A percentile compares a stretch with the other conserved stretches of the same genome.
Conservation (phyloP, 2,113 vertebrate genomes). For the Notiomystis cincta region DNA sequence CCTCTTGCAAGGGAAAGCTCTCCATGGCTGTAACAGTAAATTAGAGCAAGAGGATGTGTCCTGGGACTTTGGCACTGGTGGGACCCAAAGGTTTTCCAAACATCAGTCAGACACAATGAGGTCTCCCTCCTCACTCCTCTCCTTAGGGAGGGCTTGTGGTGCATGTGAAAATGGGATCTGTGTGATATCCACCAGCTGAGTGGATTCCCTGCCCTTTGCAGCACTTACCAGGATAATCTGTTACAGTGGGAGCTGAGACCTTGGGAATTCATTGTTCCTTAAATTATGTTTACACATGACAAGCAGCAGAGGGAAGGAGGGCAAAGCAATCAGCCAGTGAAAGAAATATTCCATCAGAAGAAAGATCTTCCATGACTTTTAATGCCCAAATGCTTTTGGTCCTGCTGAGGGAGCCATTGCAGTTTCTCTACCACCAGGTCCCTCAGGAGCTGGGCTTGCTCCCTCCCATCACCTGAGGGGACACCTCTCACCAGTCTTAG, state of each 20-base stretch:
- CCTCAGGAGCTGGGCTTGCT: not conserved
- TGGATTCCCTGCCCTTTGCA: not conserved
- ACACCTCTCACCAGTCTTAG: accelerated
- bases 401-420: not conserved
- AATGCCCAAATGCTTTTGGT: not conserved
- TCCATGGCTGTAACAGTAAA: not conserved
- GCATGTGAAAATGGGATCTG: not conserved
- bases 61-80: not conserved
- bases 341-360: not conserved
- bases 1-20: not conserved
- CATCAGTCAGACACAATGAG: not conserved
- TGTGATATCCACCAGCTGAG: not conserved
- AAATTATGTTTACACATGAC: not conserved
- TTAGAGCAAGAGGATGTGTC: not conserved
- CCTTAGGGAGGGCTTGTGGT: not conserved
- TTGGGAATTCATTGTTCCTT: not conserved
- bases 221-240: accelerated
- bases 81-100: not conserved
- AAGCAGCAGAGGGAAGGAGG: not conserved
- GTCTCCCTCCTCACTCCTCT: not conserved
- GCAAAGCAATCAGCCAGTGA: not conserved
- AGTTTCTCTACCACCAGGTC: not conserved
- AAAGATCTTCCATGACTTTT: not conserved
- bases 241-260: not conserved
- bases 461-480: accelerated